Base-by-base conservation (phyloP, 2,888 invertebrate genomes). In the Agrenia bidenticulata region DNA sequence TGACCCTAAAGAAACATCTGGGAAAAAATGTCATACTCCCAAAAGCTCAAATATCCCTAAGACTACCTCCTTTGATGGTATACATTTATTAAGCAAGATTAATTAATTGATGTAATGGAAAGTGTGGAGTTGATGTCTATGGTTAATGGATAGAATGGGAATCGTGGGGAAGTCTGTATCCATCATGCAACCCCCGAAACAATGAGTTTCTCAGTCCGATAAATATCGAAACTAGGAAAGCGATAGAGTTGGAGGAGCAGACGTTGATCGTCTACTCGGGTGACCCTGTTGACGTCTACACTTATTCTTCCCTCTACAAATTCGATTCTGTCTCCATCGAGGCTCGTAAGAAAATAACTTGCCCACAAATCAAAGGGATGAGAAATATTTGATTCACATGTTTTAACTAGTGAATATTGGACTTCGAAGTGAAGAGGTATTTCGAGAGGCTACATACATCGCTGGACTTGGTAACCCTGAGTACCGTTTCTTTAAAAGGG, bases 171-270 rank as follows among this genome's bases (percentile, higher is more conserved):
- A 27, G 11, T 1, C 13, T 11, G 17, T 61, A 55, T 27, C 53
- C 57, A 19, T 27, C 41, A 2, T 69, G 69, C 41, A 26, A 61
- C 15, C 63, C 66, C 7, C 37, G 21, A 11, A 64, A 26, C 2
- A 70, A 70, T 58, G 26, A 17, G 7, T 45, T 27, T 41, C 21
- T 21, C 5, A 56, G 62, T 21, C 70, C 70, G 0, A 54, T 70
- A 7, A 45, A 56, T 13, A 70, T 70, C n/a, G 37, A 41, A 7
- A 60, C 63, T 1, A 49, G 17, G 1, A n/a, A n/a, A 1, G 64
- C 24, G 1, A 23, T 57, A 17, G 57, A 17, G 1, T 21, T 55
- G n/a, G 11, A 61, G 24, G 32, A 32, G 11, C 45, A 41, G 24
- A 27, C 64, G 0, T 37, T 70, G 2, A 49, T 64, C 17, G 49